Evolutionary conservation across 2,888 invertebrate species (phyloP).

Genomic region (Hypercompe scribonia): DNA sequence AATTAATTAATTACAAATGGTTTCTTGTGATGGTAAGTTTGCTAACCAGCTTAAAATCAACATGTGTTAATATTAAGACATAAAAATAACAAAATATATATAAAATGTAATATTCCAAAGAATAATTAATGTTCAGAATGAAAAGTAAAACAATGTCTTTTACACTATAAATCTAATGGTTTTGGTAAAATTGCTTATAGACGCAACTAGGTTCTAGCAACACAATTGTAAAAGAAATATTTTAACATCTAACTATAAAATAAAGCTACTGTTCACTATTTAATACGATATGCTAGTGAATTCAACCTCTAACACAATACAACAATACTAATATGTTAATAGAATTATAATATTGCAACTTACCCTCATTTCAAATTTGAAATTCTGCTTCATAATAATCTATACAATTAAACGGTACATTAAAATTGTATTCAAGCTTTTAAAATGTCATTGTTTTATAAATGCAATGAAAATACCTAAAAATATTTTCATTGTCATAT

Average conservation of each 20-base stretch:
- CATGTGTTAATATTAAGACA: background rate
- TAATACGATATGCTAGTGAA: background rate
- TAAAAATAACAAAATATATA: background rate
- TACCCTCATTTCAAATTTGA: background rate
- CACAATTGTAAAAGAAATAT: background rate
- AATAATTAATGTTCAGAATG: conserved; percentile 8
- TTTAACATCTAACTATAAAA: background rate
- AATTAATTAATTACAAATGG: background rate
- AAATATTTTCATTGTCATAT: background rate
- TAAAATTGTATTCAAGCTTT: background rate
- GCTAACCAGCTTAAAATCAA: background rate
- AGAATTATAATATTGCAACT: background rate
- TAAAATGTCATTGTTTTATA: background rate
- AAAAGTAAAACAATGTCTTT: conserved; percentile 42
- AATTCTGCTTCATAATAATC: background rate
- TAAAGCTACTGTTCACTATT: background rate
- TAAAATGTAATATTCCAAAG: background rate
- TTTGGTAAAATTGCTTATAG: conserved; percentile 16
- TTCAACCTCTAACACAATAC: background rate
- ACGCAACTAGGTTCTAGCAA: conserved; percentile 26
- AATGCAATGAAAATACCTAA: background rate
- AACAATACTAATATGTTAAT: background rate
- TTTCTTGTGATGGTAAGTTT: background rate
- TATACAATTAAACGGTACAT: too few species aligned
- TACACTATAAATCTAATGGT: conserved; percentile 24